Percentiles rank a stretch among this genome's conserved stretches.
phyloP scores from a whole-genome alignment of 2,888 invertebrate genomes.

The Melanostoma mellinum region DNA sequence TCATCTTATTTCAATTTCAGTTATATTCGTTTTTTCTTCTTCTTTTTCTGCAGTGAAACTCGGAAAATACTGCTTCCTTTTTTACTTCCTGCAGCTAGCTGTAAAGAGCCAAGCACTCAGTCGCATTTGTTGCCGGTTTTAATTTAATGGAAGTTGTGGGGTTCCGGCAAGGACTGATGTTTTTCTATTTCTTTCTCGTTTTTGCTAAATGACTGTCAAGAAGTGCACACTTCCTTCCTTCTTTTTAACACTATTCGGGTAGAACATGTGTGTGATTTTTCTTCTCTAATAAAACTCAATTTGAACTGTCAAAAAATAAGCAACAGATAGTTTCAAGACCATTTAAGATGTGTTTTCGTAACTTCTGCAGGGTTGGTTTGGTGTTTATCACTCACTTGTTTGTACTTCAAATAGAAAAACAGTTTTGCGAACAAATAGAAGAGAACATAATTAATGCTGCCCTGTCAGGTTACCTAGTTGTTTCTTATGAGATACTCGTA shows the following conservation, averaged over 20 bases:
- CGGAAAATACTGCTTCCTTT: conserved; percentile 52
- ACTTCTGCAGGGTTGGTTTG: too few relatives aligned
- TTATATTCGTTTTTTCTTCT: conserved; percentile 20
- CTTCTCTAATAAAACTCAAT: conserved; percentile 67
- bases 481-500: too few relatives aligned
- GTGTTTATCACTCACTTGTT: too few relatives aligned
- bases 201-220: conserved; percentile 50
- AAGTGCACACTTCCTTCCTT: conserved; percentile 44
- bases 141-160: conserved; percentile 35
- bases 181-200: conserved; percentile 4
- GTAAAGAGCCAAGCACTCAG: conserved; percentile 33
- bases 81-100: conserved; percentile 54
- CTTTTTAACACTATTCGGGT: conserved; percentile 15
- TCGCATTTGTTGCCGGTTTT: conserved; percentile 66
- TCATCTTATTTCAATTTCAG: conserved; percentile 62
- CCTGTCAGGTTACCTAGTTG: too few relatives aligned
- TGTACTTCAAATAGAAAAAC: too few relatives aligned
- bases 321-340: conserved; percentile 46
- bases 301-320: conserved; percentile 69
- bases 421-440: too few relatives aligned
- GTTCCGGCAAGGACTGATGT: background rate
- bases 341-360: conserved; percentile 3
- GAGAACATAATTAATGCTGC: too few relatives aligned
- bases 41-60: conserved; percentile 1
- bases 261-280: conserved; percentile 60